A percentile compares a stretch with the other conserved stretches of the same genome.
phyloP scores from a whole-genome alignment of 2,113 vertebrate genomes.

The Numenius arquata region DNA sequence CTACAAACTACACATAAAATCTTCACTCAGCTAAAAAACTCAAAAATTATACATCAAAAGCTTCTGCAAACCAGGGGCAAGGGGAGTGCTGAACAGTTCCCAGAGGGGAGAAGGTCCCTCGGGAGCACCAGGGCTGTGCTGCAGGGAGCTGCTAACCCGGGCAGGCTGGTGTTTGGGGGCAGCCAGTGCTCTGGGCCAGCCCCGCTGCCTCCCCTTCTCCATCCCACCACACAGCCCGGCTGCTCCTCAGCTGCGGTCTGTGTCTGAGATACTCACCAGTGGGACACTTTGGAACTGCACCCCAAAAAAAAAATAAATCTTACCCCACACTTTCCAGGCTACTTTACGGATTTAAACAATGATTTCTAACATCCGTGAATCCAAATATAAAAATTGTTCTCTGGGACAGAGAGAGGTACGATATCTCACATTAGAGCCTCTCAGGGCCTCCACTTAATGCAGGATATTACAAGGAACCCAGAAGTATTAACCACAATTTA shows the following conservation, averaged over 20 bases:
- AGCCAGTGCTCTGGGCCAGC: not conserved
- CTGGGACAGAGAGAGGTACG: not conserved
- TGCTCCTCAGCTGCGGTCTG: not conserved
- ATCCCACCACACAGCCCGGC: not conserved
- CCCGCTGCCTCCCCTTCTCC: not conserved
- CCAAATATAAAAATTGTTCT: not conserved
- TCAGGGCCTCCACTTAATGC: not conserved
- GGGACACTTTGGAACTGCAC: not conserved
- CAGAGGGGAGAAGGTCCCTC: not conserved
- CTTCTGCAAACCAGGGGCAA: not conserved
- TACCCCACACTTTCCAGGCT: not conserved
- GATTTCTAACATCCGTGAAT: not conserved
- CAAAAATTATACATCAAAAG: not conserved
- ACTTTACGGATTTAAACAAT: not conserved
- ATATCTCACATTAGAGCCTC: not conserved
- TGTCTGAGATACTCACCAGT: rapidly evolving
- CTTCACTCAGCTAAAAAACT: not conserved
- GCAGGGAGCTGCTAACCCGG: not conserved
- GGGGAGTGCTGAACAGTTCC: too few relatives aligned
- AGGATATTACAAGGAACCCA: not conserved
- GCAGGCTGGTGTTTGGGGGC: not conserved
- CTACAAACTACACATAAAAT: not conserved
- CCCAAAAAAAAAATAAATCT: not conserved
- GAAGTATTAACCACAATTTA: not conserved
- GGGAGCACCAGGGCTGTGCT: not conserved